Base-by-base conservation (phyloP, 1,140 invertebrate species). In the Nasonia vitripennis region DNA sequence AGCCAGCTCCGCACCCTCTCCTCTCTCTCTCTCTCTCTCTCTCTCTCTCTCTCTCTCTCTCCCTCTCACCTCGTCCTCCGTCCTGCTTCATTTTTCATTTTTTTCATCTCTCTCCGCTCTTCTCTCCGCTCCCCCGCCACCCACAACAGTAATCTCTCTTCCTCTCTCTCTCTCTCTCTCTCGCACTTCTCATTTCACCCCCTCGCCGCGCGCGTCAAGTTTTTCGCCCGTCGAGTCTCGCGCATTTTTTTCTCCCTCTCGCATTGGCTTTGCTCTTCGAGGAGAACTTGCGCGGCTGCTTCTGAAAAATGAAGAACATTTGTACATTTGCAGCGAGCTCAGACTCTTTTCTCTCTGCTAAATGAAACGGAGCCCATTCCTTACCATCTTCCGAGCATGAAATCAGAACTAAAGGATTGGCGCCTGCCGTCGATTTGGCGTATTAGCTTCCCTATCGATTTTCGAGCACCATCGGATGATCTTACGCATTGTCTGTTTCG, bases 261-360 rank as follows among this genome's bases (percentile, higher is more conserved):
- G 82, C 86, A 84, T 85, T 87, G 87, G 86, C 84, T 88, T 85
- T 81, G 80, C 86, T 80, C 88, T 88, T 88, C 77, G 23, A 27
- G 55, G 68, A 11, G 45, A 67, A 78, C 77, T 78, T 48, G 23
- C 11, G 27, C 20, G 34, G 51, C 31, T 55, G 77, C n/a, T 14
- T 34, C 51, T 55, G 51, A 78, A 78, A 78, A 62, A 78, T 78
- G 77, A 78, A 78, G 51, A 78, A 34, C 20, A 78, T 55, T 78
- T 78, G 31, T 37, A 51, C 27, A 41, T 34, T 34, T 23, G 31
- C 41, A 48, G 77, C 51, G 23, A 62, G 77, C 27, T 37, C 27
- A 34, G 71, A 11, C 71, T 12, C 6, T 5, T 73, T 75, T 48
- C 74, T 45, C n/a, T 75, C 1, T 75, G 74, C 31, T 48, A 23